Percentiles rank a stretch among this genome's conserved stretches.
These are phyloP conservation scores for Dinocampus coccinellae DNA, from an alignment of 2,888 invertebrate genomes.

Conservation along the genomic window DNA sequence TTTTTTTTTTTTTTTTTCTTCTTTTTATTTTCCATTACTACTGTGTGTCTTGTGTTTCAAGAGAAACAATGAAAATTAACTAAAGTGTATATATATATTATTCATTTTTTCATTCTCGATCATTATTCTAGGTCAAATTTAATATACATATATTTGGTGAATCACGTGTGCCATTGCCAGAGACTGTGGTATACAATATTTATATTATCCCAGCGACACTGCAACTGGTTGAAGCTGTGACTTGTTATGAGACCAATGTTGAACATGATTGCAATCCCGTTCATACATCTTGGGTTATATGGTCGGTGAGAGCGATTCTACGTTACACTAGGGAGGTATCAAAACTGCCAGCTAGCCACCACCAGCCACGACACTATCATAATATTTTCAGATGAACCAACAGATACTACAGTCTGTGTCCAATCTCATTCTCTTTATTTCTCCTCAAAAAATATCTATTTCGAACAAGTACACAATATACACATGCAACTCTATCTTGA, in stretches of 20 bases:
- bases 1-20: slow-evolving; percentile 38
- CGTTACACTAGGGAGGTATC: slow-evolving; percentile 66
- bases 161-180: slow-evolving; percentile 14
- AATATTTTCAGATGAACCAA: slow-evolving; percentile 65
- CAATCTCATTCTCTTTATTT: neutral
- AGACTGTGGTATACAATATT: slow-evolving; percentile 61
- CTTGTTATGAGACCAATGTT: slow-evolving; percentile 51
- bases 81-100: neutral
- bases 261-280: slow-evolving; percentile 68
- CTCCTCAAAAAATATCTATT: neutral
- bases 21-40: too few species aligned
- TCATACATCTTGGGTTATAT: slow-evolving; percentile 65
- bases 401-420: slow-evolving; percentile 43
- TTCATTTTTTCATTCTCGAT: neutral
- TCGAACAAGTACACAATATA: too few species aligned
- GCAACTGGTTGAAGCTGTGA: slow-evolving; percentile 64
- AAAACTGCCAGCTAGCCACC: slow-evolving; percentile 52
- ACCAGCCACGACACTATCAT: slow-evolving; percentile 55
- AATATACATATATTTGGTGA: slow-evolving; percentile 3
- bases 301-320: slow-evolving; percentile 53
- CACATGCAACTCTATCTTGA: too few species aligned
- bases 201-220: slow-evolving; percentile 66
- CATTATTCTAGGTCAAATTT: neutral
- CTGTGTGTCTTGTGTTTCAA: slow-evolving; percentile 10
- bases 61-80: neutral